Percentiles rank a stretch among this genome's conserved stretches.
Evolutionary conservation across 1,140 invertebrate genomes (phyloP).

Genomic region (Lanistes nyassanus): DNA sequence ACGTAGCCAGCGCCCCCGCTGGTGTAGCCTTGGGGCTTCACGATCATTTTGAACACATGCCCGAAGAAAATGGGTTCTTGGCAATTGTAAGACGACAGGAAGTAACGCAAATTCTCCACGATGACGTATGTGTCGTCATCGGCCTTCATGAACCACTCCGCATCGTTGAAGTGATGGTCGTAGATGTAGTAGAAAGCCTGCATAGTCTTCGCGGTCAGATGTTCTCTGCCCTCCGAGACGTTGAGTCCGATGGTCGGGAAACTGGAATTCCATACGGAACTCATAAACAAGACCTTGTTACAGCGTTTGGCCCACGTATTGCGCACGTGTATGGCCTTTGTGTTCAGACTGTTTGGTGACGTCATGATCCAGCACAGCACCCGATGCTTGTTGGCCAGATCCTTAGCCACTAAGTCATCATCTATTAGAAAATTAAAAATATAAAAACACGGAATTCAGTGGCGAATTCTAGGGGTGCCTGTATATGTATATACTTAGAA

Average conservation of each 20-base stretch:
- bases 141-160: constrained; percentile 64
- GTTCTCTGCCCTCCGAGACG: constrained; percentile 58
- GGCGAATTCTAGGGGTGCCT: too few species aligned
- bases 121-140: constrained; percentile 81
- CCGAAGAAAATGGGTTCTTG: constrained; percentile 64
- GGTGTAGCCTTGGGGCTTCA: constrained; percentile 56
- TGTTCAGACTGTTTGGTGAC: constrained; percentile 86
- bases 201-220: constrained; percentile 52
- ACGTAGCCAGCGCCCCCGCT: constrained; percentile 80
- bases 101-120: constrained; percentile 67
- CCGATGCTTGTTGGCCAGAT: constrained; percentile 74
- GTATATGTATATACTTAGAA: too few species aligned
- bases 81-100: constrained; percentile 41
- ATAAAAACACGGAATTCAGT: too few species aligned
- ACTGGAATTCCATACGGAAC: constrained; percentile 45
- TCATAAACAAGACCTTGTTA: constrained; percentile 72
- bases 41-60: constrained; percentile 61
- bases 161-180: constrained; percentile 61
- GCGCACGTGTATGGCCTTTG: constrained; percentile 91
- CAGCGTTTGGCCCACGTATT: constrained; percentile 95
- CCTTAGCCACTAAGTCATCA: constrained; percentile 74
- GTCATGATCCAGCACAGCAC: constrained; percentile 98
- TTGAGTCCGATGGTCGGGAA: constrained; percentile 57
- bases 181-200: constrained; percentile 80
- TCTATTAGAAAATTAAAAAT: constrained; percentile 55